Conservation (phyloP, 2,888 invertebrate species). For the Pandemis heparana region DNA sequence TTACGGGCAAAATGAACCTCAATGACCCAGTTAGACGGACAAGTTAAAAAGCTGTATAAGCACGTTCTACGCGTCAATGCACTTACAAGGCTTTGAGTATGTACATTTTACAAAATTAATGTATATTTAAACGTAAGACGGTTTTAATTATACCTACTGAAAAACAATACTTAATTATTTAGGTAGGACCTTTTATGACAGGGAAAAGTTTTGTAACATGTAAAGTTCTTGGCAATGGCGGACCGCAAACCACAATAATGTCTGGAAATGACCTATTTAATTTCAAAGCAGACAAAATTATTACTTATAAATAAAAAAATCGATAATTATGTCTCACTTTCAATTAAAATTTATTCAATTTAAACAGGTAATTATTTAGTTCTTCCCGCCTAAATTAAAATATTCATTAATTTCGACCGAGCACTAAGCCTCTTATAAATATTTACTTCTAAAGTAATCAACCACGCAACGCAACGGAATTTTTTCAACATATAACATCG, state of each 20-base stretch:
- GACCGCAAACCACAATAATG: no score
- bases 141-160: background rate
- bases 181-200: no score
- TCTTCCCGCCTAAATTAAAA: background rate
- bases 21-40: slow-evolving; percentile 23
- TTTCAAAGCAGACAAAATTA: background rate
- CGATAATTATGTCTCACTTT: background rate
- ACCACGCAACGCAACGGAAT: slow-evolving; percentile 20
- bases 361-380: slow-evolving; percentile 6
- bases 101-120: background rate
- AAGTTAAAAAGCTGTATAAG: slow-evolving; percentile 12
- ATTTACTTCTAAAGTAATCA: slow-evolving; percentile 28
- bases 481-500: slow-evolving; percentile 22
- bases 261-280: no score
- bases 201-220: no score
- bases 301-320: background rate
- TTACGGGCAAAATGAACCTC: slow-evolving; percentile 26
- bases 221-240: no score
- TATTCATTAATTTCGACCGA: background rate
- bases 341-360: slow-evolving; percentile 13
- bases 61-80: slow-evolving; percentile 34
- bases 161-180: no score
- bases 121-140: background rate
- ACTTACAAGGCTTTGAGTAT: slow-evolving; percentile 31
- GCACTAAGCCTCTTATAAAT: slow-evolving; percentile 12